Conservation (phyloP, 2,113 vertebrate species). For the Rhadina sibilatrix region DNA sequence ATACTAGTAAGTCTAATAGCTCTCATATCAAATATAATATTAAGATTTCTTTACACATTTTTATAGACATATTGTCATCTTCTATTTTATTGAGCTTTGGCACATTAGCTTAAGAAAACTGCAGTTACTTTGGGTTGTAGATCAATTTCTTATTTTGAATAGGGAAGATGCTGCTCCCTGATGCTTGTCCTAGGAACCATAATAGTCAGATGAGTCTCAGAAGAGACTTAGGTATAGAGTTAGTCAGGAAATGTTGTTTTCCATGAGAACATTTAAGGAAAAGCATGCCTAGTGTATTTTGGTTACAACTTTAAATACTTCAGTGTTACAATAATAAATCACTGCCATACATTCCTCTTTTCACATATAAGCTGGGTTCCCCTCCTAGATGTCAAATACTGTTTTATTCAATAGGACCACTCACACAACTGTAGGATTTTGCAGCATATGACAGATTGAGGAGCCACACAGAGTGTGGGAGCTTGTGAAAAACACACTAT, state of each 20-base stretch:
- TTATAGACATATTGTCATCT: neutral
- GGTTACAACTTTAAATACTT: neutral
- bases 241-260: neutral
- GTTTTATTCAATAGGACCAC: neutral
- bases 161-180: neutral
- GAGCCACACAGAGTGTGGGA: neutral
- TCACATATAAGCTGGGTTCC: neutral
- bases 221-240: neutral
- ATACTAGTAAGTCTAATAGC: neutral
- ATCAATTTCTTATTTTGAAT: neutral
- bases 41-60: neutral
- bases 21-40: neutral
- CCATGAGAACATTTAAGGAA: neutral
- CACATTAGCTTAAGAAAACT: neutral
- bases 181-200: neutral
- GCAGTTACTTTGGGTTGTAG: neutral
- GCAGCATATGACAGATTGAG: neutral
- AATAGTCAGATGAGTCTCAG: neutral
- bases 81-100: neutral
- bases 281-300: neutral
- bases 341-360: neutral
- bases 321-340: neutral
- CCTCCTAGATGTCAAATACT: neutral
- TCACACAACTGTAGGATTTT: neutral
- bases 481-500: neutral